Evolutionary conservation across 1,140 invertebrate species (phyloP).

Genomic region (Formica exsecta): DNA sequence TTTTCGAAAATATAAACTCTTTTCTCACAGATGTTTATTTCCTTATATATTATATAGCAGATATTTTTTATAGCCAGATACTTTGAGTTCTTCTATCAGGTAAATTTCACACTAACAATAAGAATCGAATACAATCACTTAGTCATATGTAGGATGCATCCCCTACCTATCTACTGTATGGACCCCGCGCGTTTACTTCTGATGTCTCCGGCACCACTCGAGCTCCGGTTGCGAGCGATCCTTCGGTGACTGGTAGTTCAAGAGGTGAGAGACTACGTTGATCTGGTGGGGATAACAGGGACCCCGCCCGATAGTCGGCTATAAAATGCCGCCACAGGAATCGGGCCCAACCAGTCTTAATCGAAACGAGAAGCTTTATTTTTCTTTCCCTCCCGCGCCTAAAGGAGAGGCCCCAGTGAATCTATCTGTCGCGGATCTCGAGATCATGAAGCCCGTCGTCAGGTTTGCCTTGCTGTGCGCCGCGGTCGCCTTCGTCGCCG

Average conservation of each 20-base stretch:
- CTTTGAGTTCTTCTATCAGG: not conserved
- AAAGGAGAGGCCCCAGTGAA: not conserved
- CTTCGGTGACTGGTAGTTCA: constrained; percentile 74
- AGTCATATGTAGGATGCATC: not conserved
- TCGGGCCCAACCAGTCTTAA: constrained; percentile 85
- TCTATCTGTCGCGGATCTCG: constrained; percentile 9
- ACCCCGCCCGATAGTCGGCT: constrained; percentile 81
- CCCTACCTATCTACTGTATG: not conserved
- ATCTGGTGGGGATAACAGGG: constrained; percentile 70
- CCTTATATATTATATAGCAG: no score
- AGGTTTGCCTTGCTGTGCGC: constrained; percentile 84
- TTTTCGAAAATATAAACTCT: no score
- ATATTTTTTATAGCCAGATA: no score
- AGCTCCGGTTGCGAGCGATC: constrained; percentile 60
- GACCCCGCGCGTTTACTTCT: not conserved
- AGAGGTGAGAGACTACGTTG: constrained; percentile 72
- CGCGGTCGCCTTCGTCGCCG: constrained; percentile 87
- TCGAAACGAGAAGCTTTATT: constrained; percentile 76
- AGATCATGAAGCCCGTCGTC: constrained; percentile 83
- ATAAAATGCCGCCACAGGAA: constrained; percentile 83
- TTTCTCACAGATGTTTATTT: no score
- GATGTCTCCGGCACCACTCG: constrained; percentile 25
- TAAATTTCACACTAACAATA: not conserved
- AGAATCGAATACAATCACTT: not conserved
- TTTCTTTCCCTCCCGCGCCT: constrained; percentile 27